Conservation (phyloP, 2,888 invertebrate genomes). For the Conops quadrifasciatus region DNA sequence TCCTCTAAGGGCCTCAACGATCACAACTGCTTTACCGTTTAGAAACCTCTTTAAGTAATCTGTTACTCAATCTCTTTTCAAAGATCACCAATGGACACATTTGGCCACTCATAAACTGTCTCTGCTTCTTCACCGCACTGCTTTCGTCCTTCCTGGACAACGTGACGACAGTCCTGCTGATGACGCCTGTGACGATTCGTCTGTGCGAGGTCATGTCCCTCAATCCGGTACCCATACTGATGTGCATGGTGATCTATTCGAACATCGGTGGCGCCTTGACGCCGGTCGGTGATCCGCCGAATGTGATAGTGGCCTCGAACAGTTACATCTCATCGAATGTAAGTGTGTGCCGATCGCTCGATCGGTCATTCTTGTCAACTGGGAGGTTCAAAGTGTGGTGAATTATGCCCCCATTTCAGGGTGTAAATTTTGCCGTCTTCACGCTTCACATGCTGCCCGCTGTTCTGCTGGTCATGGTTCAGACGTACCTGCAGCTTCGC, state of each 20-base stretch:
- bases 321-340: slow-evolving; percentile 64
- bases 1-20: too few relatives aligned
- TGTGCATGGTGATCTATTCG: slow-evolving; percentile 88
- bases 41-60: too few relatives aligned
- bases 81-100: slow-evolving; percentile 75
- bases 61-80: slow-evolving; percentile 9
- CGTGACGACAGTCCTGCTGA: slow-evolving; percentile 79
- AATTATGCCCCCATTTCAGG: slow-evolving; percentile 61
- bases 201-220: slow-evolving; percentile 90
- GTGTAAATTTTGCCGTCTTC: slow-evolving; percentile 83
- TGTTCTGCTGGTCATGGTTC: slow-evolving; percentile 74
- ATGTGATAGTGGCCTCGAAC: slow-evolving; percentile 65
- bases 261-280: slow-evolving; percentile 92
- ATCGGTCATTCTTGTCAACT: not conserved
- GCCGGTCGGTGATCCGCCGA: slow-evolving; percentile 90
- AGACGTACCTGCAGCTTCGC: slow-evolving; percentile 78
- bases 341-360: slow-evolving; percentile 40
- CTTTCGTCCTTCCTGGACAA: slow-evolving; percentile 80
- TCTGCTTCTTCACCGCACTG: slow-evolving; percentile 76
- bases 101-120: slow-evolving; percentile 78
- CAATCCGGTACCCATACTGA: slow-evolving; percentile 87
- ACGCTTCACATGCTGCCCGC: slow-evolving; percentile 85
- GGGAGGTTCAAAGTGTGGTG: not conserved
- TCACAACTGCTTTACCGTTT: too few relatives aligned
- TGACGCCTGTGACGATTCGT: slow-evolving; percentile 81